Conservation (phyloP, 2,113 vertebrate genomes). For the Ochotona curzoniae region DNA sequence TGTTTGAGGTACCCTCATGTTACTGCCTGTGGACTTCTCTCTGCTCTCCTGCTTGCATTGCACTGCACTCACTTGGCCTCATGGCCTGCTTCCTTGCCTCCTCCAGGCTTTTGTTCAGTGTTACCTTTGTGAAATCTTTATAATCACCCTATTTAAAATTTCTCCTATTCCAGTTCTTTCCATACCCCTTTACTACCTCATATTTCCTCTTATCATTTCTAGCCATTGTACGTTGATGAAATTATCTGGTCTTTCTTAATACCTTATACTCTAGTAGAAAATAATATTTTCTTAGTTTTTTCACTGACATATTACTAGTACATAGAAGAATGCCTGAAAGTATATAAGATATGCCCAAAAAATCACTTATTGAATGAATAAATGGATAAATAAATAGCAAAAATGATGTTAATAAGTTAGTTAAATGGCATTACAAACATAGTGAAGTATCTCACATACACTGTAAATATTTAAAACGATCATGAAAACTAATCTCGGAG, state of each 20-base stretch:
- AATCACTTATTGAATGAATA: background rate
- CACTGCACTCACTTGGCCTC: background rate
- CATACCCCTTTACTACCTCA: background rate
- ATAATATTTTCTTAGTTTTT: background rate
- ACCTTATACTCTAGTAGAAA: background rate
- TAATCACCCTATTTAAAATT: background rate
- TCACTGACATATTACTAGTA: background rate
- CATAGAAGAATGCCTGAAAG: background rate
- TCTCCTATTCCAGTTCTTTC: background rate
- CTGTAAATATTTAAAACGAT: constrained; percentile 6
- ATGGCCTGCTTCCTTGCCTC: background rate
- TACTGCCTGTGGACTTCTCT: background rate
- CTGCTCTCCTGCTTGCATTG: background rate
- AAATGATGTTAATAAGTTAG: constrained; percentile 35
- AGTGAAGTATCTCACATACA: background rate
- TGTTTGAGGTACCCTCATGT: too few relatives aligned
- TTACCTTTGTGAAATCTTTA: background rate
- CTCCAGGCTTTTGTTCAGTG: background rate
- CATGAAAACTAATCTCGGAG: background rate
- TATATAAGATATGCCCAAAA: background rate
- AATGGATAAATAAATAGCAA: background rate
- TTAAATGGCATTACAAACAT: background rate
- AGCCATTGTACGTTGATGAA: background rate
- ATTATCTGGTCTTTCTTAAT: constrained; percentile 4
- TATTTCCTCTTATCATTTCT: constrained; percentile 25